Conservation (phyloP, 1,140 invertebrate species). For the Pseudomyrmex flavicornis region DNA sequence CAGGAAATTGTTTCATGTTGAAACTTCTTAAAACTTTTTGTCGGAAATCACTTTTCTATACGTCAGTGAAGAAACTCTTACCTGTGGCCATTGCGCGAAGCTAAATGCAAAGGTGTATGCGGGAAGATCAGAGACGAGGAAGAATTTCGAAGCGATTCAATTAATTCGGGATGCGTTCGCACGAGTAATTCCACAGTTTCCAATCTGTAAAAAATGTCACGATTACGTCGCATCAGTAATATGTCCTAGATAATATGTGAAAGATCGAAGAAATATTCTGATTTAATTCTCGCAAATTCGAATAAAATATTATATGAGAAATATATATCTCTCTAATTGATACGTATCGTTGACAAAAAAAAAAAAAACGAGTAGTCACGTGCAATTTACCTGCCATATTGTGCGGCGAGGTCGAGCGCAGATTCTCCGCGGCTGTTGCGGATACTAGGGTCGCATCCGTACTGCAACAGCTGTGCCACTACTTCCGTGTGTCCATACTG, state of each 20-base stretch:
- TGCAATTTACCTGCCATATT: conserved; percentile 91
- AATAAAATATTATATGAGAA: neutral
- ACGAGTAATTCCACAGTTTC: conserved; percentile 95
- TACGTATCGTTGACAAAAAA: too few species aligned
- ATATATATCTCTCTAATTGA: neutral
- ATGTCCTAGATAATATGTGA: neutral
- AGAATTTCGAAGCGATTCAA: conserved; percentile 88
- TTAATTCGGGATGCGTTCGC: conserved; percentile 91
- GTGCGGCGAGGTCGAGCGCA: conserved; percentile 96
- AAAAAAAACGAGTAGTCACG: conserved; percentile 19
- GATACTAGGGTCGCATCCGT: conserved; percentile 95
- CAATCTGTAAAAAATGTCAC: conserved; percentile 86
- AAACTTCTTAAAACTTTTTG: neutral
- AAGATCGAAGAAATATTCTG: neutral
- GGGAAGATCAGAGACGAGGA: conserved; percentile 88
- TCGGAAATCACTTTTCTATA: neutral
- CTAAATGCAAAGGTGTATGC: conserved; percentile 96
- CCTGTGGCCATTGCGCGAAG: conserved; percentile 96
- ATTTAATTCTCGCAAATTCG: conserved; percentile 21
- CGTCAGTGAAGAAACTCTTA: conserved; percentile 83
- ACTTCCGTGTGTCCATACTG: conserved; percentile 97
- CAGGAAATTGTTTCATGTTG: neutral
- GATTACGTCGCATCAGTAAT: conserved; percentile 41
- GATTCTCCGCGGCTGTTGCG: conserved; percentile 96
- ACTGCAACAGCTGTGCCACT: conserved; percentile 93